Percentiles rank a stretch among this genome's conserved stretches.
Evolutionary conservation across 2,113 vertebrate species (phyloP).

Genomic region (Sebastes fasciatus): DNA sequence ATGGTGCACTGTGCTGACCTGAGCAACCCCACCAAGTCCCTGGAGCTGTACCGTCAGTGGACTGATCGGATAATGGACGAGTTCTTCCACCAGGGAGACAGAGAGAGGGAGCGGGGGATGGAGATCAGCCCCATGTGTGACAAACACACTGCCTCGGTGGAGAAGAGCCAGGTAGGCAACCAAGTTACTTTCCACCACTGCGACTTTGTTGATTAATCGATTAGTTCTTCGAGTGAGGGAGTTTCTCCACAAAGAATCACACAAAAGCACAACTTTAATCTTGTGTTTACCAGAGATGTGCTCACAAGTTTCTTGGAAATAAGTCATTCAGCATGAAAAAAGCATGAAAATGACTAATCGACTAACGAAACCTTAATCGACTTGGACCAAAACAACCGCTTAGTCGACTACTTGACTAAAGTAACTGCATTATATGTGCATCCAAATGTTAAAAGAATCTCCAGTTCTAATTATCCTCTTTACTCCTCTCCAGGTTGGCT

Average conservation of each 20-base stretch:
- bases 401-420: too few relatives aligned
- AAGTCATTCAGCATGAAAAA: too few relatives aligned
- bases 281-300: too few relatives aligned
- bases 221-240: too few relatives aligned
- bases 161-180: constrained; percentile 94
- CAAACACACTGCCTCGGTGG: constrained; percentile 97
- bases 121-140: constrained; percentile 99
- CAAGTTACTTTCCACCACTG: too few relatives aligned
- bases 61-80: constrained; percentile 99
- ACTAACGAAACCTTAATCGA: too few relatives aligned
- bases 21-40: constrained; percentile 97
- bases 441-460: background rate
- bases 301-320: too few relatives aligned
- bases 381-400: too few relatives aligned
- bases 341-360: too few relatives aligned
- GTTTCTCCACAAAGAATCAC: too few relatives aligned
- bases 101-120: constrained; percentile 96
- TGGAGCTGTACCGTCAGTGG: constrained; percentile 98
- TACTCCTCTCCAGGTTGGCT: constrained; percentile 89
- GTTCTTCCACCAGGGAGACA: constrained; percentile 98
- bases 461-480: constrained; percentile 1
- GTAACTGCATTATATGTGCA: background rate
- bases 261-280: too few relatives aligned
- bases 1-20: constrained; percentile 99
- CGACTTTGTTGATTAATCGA: too few relatives aligned